Evolutionary conservation across 2,888 invertebrate species (phyloP), one percentile per base, ranked within the genome.

Genomic region (Cordilura impudica): DNA sequence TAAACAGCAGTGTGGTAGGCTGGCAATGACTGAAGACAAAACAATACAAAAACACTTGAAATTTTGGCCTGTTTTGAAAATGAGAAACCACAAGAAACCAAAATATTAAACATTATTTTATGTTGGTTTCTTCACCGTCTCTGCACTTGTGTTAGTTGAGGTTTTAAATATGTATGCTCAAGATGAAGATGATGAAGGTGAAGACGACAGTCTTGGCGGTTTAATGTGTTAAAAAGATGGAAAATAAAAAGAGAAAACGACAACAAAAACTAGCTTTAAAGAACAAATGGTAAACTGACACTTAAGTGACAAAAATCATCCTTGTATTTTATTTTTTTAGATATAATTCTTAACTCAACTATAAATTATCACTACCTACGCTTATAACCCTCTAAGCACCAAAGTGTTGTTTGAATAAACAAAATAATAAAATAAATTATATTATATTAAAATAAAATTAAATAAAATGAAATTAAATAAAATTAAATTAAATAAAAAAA

Each of bases 111-210:
- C 54, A 54, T 61, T 60, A 60, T n/a, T n/a, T n/a, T n/a, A n/a
- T n/a, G n/a, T n/a, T n/a, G n/a, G n/a, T n/a, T n/a, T n/a, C n/a
- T n/a, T n/a, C n/a, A n/a, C n/a, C 63, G 65, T 51, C 26, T 69
- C 26, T 69, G 74, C 45, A 69, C 54, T 56, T 69, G 61, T 75
- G 61, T 69, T 61, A 47, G 61, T 69, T 47, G 45, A 75, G 67
- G 60, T 39, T 73, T 73, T 31, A 43, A 21, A 43, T n/a, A n/a
- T n/a, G 35, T 21, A 10, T 51, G 66, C 43, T 60, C 51, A 73
- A 60, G 66, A 58, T 56, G 47, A 56, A 2, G 19, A 14, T 43
- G 61, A 12, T 49, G 14, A 58, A 49, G 19, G 23, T 58, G 49
- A 21, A 58, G 29, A 58, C 53, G 23, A 47, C 63, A 14, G 47